Conservation (phyloP, 1,140 invertebrate genomes). For the Drosophila asahinai region DNA sequence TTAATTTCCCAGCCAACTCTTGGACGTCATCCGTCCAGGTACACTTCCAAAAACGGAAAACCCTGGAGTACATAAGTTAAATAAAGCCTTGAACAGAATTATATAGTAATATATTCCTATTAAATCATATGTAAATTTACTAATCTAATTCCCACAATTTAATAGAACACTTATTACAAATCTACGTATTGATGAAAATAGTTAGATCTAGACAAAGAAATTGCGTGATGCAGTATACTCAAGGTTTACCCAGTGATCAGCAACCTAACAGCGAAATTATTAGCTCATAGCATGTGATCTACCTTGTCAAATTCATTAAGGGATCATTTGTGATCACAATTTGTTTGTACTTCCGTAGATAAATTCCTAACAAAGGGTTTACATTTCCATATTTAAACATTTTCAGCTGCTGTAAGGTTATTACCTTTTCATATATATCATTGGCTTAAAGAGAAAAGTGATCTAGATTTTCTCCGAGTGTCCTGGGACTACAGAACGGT, state of each 20-base stretch:
- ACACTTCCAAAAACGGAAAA: constrained; percentile 33
- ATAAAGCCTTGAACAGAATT: neutral
- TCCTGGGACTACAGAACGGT: neutral
- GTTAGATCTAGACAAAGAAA: neutral
- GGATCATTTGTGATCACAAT: neutral
- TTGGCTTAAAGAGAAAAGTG: too few relatives aligned
- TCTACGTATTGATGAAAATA: neutral
- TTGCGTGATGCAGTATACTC: neutral
- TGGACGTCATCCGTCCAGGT: constrained; percentile 24
- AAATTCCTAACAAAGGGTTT: neutral
- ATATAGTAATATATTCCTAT: neutral
- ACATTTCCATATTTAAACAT: too few relatives aligned
- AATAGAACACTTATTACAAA: neutral
- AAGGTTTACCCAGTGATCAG: neutral
- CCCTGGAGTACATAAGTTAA: neutral
- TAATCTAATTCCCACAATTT: too few relatives aligned
- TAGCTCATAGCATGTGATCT: neutral
- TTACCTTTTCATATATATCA: too few relatives aligned
- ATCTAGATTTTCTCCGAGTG: constrained; percentile 4
- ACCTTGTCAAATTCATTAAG: neutral
- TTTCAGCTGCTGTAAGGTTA: too few relatives aligned
- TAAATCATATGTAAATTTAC: neutral
- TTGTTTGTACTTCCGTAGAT: neutral
- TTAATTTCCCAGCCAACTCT: constrained; percentile 69
- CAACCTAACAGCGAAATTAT: neutral